These are phyloP conservation scores for Pristionchus entomophagus DNA, from an alignment of 2,888 invertebrate species.

Conservation along the genomic window DNA sequence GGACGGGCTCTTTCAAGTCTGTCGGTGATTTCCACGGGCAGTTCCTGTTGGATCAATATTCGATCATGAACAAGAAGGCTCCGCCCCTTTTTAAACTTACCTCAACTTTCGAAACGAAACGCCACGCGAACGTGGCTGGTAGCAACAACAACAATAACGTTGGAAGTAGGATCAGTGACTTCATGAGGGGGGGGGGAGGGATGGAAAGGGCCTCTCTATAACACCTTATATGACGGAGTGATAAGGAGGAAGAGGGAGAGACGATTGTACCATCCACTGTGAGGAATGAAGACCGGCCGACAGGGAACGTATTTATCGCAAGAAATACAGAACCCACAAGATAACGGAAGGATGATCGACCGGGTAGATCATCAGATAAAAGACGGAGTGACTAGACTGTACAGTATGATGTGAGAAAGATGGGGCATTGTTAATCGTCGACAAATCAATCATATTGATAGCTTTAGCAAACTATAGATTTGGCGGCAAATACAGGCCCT, in stretches of 20 bases:
- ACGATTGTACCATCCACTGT: background rate
- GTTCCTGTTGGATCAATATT: background rate
- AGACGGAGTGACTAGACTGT: slow-evolving; percentile 26
- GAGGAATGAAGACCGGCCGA: slow-evolving; percentile 16
- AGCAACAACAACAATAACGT: background rate
- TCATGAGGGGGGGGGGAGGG: background rate
- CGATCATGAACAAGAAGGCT: background rate
- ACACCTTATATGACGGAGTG: slow-evolving; percentile 31
- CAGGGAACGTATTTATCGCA: slow-evolving; percentile 32
- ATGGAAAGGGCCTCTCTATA: background rate
- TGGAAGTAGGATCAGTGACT: slow-evolving; percentile 22
- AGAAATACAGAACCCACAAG: slow-evolving; percentile 25
- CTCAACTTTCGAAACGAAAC: background rate
- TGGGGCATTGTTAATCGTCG: background rate
- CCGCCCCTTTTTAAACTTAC: background rate
- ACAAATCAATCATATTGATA: slow-evolving; percentile 15
- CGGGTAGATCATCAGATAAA: background rate
- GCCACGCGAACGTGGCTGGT: background rate
- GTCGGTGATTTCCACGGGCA: background rate
- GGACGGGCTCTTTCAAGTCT: background rate
- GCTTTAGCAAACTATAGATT: background rate
- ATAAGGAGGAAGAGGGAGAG: slow-evolving; percentile 13
- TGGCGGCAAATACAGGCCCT: background rate
- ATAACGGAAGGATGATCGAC: background rate
- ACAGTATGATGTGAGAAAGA: background rate